These are phyloP conservation scores for Yoshiicerus persimilis DNA, from an alignment of 1,140 invertebrate species.

Conservation along the genomic window DNA sequence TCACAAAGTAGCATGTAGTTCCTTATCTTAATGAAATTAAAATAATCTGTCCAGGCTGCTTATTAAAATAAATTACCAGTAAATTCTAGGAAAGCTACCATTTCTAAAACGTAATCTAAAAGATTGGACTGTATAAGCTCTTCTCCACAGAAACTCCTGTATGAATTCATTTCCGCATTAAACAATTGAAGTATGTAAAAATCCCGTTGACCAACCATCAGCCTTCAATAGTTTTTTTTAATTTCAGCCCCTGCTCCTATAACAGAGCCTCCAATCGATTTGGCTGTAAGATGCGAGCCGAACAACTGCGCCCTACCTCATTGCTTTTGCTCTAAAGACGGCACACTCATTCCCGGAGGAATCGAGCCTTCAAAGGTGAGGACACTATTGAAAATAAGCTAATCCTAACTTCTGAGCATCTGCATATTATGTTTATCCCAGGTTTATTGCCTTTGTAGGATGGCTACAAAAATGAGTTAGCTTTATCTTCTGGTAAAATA, in stretches of 20 bases:
- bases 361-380: constrained; percentile 74
- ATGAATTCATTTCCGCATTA: not conserved
- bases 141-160: not conserved
- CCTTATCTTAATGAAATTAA: not conserved
- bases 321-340: constrained; percentile 91
- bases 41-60: not conserved
- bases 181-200: not conserved
- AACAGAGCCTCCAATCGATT: constrained; percentile 75
- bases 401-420: too few species aligned
- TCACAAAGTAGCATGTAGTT: not conserved
- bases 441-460: too few species aligned
- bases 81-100: too few species aligned
- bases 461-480: too few species aligned
- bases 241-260: constrained; percentile 70
- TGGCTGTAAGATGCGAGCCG: constrained; percentile 75
- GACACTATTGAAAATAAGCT: not conserved
- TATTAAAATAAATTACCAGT: not conserved
- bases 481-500: too few species aligned
- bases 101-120: too few species aligned
- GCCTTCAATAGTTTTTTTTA: constrained; percentile 28
- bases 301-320: constrained; percentile 79
- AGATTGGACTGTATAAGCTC: too few species aligned
- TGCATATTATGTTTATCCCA: too few species aligned
- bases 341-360: constrained; percentile 79
- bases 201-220: not conserved